phyloP scores from a whole-genome alignment of 2,113 vertebrate genomes.

The Myrmophylax atrothorax region DNA sequence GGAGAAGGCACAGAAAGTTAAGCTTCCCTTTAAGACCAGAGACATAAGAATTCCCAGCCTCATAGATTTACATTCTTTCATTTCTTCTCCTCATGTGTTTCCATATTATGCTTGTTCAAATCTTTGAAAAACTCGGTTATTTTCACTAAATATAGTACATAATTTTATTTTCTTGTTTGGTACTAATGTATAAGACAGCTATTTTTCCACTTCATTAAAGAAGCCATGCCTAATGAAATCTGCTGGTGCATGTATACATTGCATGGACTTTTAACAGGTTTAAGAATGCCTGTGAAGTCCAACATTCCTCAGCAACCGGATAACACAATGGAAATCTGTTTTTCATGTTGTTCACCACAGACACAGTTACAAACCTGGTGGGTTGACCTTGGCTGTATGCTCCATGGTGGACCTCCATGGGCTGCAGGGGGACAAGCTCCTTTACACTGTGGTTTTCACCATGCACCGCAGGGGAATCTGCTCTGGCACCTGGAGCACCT shows the following conservation, averaged over 20 bases:
- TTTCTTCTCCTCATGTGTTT: background rate
- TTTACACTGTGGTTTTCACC: background rate
- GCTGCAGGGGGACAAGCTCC: background rate
- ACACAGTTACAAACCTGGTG: background rate
- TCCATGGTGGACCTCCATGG: background rate
- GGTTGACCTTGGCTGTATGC: background rate
- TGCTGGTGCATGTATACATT: background rate
- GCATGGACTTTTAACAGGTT: background rate
- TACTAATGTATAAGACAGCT: background rate
- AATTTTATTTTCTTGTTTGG: background rate
- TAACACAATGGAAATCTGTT: background rate
- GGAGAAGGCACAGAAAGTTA: background rate
- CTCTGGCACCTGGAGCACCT: background rate
- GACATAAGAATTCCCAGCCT: background rate
- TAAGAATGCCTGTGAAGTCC: background rate
- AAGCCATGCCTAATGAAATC: background rate
- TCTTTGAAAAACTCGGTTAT: background rate
- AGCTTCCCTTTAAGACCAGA: background rate
- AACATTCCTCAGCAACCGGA: background rate
- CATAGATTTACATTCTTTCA: background rate
- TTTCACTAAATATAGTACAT: background rate
- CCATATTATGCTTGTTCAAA: background rate
- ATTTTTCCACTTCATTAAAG: background rate
- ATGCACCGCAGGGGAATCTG: background rate
- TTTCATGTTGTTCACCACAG: background rate